Evolutionary conservation across 2,113 vertebrate species (phyloP), one percentile per base, ranked within the genome.

Genomic region (Mirounga angustirostris): DNA sequence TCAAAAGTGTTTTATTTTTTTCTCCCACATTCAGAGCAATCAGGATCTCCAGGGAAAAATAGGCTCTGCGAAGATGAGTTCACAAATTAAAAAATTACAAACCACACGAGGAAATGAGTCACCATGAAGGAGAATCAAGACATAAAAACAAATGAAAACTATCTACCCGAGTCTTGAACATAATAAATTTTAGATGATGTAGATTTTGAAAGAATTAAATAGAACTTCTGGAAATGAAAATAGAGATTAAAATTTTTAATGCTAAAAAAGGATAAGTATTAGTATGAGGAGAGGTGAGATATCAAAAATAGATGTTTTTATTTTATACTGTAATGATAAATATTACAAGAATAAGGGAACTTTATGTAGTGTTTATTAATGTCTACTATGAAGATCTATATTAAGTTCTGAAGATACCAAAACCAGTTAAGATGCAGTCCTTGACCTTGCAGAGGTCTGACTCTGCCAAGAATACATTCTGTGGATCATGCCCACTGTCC

Each of bases 1-100:
- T 87, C 74, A 82, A 82, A 95, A 92, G 19, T 97, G 36, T 85
- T 79, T 95, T 79, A 54, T 67, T 92, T 36, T 22, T n/a, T 81
- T 33, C 56, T 88, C 40, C 36, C 54, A 84, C 54, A 69, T 92
- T 46, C 65, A 96, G 46, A 97, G 74, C 81, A 82, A 94, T 97
- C 69, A 96, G 76, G 30, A 76, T 90, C 94, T 97, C 84, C 36
- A 85, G 97, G 46, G 96, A n/a, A 95, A 96, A 96, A 94, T 58
- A 88, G 28, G 46, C 81, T 59, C 46, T 95, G 84, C 76, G 52
- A 97, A 94, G 80, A 97, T 94, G 92, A 97, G 84, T 92, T 95
- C 81, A 93, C 80, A 98, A 97, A 97, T 97, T 98, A 95, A 96
- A 97, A 96, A 97, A 97, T 97, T 97, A 96, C 84, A 94, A 95